phyloP scores from a whole-genome alignment of 1,140 invertebrate genomes.

The Geopemphigus sp. region DNA sequence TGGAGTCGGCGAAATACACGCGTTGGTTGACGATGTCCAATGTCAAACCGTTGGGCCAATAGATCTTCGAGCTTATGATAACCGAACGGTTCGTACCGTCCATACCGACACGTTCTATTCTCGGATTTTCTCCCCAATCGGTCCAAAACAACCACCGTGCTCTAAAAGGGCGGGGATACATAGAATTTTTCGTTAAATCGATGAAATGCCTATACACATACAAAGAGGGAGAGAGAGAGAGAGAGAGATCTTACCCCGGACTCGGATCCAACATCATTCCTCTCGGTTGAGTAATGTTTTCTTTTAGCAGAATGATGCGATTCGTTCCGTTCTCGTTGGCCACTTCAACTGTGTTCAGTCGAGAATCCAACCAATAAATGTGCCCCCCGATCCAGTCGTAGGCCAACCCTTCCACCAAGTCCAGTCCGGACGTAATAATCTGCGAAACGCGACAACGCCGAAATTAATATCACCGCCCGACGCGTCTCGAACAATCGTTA shows the following conservation, averaged over 20 bases:
- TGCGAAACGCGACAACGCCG: slow-evolving; percentile 54
- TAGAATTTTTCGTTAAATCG: too few relatives aligned
- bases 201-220: too few relatives aligned
- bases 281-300: slow-evolving; percentile 91
- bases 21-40: slow-evolving; percentile 90
- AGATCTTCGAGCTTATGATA: slow-evolving; percentile 94
- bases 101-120: slow-evolving; percentile 94
- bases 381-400: slow-evolving; percentile 95
- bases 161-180: slow-evolving; percentile 55
- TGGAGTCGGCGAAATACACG: slow-evolving; percentile 97
- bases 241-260: slow-evolving; percentile 62
- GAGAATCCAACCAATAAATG: slow-evolving; percentile 94
- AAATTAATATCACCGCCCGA: not conserved
- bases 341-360: slow-evolving; percentile 91
- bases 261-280: slow-evolving; percentile 92
- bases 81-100: slow-evolving; percentile 82
- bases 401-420: slow-evolving; percentile 90
- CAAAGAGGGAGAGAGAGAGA: too few relatives aligned
- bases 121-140: slow-evolving; percentile 96
- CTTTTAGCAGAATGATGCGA: slow-evolving; percentile 81
- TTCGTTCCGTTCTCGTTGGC: slow-evolving; percentile 79
- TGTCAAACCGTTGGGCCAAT: slow-evolving; percentile 96
- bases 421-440: slow-evolving; percentile 82
- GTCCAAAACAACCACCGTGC: slow-evolving; percentile 93
- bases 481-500: too few relatives aligned